Percentiles rank a stretch among this genome's conserved stretches.
Conservation (phyloP, 2,797 vertebrate genomes). For the Phataginus tetradactyla region DNA sequence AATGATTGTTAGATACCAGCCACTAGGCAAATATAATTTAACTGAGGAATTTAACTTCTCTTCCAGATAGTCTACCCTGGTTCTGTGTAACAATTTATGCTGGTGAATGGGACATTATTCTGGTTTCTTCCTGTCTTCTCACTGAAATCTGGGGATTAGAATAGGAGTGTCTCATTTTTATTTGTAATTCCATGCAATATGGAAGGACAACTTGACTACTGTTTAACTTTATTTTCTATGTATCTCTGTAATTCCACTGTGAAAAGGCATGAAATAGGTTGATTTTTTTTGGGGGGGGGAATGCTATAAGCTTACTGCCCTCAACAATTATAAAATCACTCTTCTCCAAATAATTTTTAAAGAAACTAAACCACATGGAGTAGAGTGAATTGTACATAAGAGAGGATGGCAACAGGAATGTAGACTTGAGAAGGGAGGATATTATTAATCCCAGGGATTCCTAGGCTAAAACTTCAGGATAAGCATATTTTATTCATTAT, state of each 20-base stretch:
- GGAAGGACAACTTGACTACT: not conserved
- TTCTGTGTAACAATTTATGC: not conserved
- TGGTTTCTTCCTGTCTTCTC: not conserved
- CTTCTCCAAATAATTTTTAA: not conserved
- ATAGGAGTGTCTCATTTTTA: not conserved
- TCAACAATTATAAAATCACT: not conserved
- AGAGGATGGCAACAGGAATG: not conserved
- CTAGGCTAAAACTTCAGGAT: not conserved
- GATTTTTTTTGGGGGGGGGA: not conserved
- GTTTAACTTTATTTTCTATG: not conserved
- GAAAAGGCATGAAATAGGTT: not conserved
- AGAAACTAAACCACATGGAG: not conserved
- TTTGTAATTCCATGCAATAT: not conserved
- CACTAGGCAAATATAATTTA: not conserved
- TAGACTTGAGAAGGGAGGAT: not conserved
- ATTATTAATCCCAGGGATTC: not conserved
- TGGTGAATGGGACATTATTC: not conserved
- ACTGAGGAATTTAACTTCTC: conserved; percentile 8
- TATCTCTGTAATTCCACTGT: not conserved
- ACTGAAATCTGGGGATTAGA: not conserved
- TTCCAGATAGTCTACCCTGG: not conserved
- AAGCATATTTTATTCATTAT: conserved; percentile 31
- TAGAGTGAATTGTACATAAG: not conserved
- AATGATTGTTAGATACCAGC: not conserved
- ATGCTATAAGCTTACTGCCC: not conserved